Conservation (phyloP, 2,797 vertebrate genomes). For the Rhinophrynus dorsalis region DNA sequence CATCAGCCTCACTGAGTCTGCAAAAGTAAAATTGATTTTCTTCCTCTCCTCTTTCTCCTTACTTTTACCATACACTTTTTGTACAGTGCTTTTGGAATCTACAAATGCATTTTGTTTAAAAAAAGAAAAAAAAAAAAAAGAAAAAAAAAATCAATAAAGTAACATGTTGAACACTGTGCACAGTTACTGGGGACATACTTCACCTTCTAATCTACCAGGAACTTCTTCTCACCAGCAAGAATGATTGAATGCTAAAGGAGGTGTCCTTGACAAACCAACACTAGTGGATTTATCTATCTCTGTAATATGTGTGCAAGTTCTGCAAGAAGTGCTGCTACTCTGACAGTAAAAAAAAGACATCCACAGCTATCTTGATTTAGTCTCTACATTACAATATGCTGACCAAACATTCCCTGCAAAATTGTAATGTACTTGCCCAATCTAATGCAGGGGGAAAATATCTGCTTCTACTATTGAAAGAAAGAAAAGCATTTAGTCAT, state of each 20-base stretch:
- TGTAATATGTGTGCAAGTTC: slow-evolving; percentile 27
- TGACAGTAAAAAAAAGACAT: slow-evolving; percentile 47
- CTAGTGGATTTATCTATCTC: slow-evolving; percentile 50
- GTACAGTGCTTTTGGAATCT: background rate
- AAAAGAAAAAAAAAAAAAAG: too few relatives aligned
- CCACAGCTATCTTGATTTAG: slow-evolving; percentile 35
- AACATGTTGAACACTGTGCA: slow-evolving; percentile 39
- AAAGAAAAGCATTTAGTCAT: background rate
- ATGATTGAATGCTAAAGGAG: slow-evolving; percentile 55
- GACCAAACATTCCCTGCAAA: slow-evolving; percentile 20
- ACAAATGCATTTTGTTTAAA: too few relatives aligned
- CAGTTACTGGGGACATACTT: slow-evolving; percentile 39
- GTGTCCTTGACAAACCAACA: slow-evolving; percentile 50
- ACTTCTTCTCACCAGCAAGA: slow-evolving; percentile 24
- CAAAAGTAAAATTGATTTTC: too few relatives aligned
- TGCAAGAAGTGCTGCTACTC: slow-evolving; percentile 28
- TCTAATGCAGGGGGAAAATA: background rate
- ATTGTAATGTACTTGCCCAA: slow-evolving; percentile 1
- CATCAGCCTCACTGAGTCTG: too few relatives aligned
- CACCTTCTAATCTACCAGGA: slow-evolving; percentile 45
- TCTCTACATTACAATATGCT: slow-evolving; percentile 23
- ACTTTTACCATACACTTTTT: too few relatives aligned
- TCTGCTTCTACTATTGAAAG: background rate
- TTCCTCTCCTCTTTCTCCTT: too few relatives aligned
- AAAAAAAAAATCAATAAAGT: too few relatives aligned